Evolutionary conservation across 2,797 vertebrate genomes (phyloP), one percentile per base, ranked within the genome.

Genomic region (Arrhamphus sclerolepis): DNA sequence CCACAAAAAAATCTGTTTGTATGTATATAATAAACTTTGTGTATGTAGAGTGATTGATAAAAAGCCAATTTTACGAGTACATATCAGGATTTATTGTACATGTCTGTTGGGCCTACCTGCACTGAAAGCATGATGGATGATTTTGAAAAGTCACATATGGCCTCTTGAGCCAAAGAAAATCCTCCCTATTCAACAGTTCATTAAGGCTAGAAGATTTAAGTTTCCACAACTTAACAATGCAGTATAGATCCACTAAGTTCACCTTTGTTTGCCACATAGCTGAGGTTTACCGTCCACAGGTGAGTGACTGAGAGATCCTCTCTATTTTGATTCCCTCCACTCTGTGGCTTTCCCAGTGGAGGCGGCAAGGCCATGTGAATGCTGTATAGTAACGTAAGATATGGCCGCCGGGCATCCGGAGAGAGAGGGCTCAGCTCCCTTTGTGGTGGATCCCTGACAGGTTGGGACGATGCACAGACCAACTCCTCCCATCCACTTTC

Each of bases 371-470:
- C 77, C 80, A 79, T 85, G 85, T 88, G 85, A 90, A 89, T 72
- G 69, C 70, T 9, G 66, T 69, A 70, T 51, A 74, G 85, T 86
- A 89, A 89, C 86, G 83, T 88, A 90, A 90, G 81, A 85, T 81
- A 72, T 84, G 77, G 82, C 88, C 78, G 82, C 75, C 55, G 66
- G 89, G 89, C 87, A 90, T 90, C 87, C 81, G 79, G 83, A 73
- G 73, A 78, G 73, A 78, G 76, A 80, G 62, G 77, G 85, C 85
- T 89, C 88, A 81, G 66, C 83, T 86, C 81, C 64, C 79, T 90
- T 90, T 92, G 89, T 89, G 85, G 84, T 85, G 74, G 78, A 86
- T 88, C 84, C 77, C 82, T 87, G 89, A 91, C 89, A 91, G 86
- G 85, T 89, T 72, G 77, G 80, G 87, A 73, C 84, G 86, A 89